Evolutionary conservation across 2,888 invertebrate species (phyloP), one percentile per base, ranked within the genome.

Genomic region (Ormyrus rosae): DNA sequence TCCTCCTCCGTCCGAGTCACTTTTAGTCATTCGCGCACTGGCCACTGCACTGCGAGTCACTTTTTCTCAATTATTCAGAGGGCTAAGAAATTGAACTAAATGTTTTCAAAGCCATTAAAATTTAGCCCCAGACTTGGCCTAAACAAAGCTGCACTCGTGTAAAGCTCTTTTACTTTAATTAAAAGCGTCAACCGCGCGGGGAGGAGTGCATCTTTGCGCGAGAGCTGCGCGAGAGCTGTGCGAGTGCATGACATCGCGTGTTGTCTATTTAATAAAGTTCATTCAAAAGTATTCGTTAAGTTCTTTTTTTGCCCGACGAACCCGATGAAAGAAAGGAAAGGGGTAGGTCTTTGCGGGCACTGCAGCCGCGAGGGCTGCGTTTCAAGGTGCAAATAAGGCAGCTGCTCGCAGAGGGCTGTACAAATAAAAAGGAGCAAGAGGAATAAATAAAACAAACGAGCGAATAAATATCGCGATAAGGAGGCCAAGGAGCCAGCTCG

Each of bases 361-460:
- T 7, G 11, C 34, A 19, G 86, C 55, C 6, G 45, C 13, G 70
- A 53, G 56, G 46, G 58, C 56, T 46, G 10, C 34, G n/a, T 19
- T 63, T 69, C n/a, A 65, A 56, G 34, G 53, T 60, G 60, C 67
- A 65, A 67, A 48, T 60, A 72, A 72, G 78, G 71, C 68, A 58
- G 73, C 68, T 13, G 61, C 71, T 67, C 55, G 58, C 85, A 85
- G 87, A 34, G 63, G 63, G 67, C 60, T 50, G 58, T 82, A 55
- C 46, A 83, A 82, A 82, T 80, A 75, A 60, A 75, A 67, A 69
- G 81, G 78, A 83, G 85, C 74, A 84, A 87, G 85, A 53, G 50
- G 53, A 79, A 87, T 85, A 88, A 88, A 87, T 87, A 88, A 88
- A 89, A 89, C 86, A 87, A 89, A 88, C 87, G 86, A 87, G 88